Base-by-base conservation (phyloP, 2,797 vertebrate genomes). In the Acanthiza pusilla region DNA sequence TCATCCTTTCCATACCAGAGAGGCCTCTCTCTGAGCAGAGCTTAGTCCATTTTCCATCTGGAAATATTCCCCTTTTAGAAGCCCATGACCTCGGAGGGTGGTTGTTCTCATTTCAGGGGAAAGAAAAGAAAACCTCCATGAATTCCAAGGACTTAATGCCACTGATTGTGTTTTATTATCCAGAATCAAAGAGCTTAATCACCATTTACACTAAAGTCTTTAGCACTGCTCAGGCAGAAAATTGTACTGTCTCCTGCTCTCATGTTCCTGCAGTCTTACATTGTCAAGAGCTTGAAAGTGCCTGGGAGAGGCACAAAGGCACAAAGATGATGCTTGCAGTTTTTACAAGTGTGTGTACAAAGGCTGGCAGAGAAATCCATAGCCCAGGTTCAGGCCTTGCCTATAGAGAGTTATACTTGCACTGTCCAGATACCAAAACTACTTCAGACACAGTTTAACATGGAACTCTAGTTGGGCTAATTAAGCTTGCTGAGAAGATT, bases 1-100 rank as follows among this genome's bases (percentile, higher is more conserved):
- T 96, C 61, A 88, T 97, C 96, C 79, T 89, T 97, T 91, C 90
- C 94, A 92, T 94, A 89, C 61, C 82, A 89, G 50, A 79, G 63
- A 83, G 87, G 25, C 57, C 67, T 92, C 76, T 51, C 18, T 85
- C 42, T 55, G 47, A 79, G 68, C 40, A 77, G 30, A 72, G 29
- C 32, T 87, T 89, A 73, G 70, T 82, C 67, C 61, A 15, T 88
- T 94, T 93, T 94, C 67, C 78, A 75, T 88, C 48, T 93, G 61
- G 78, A 96, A 95, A 68, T 60, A 72, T 70, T 86, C 30, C 47
- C 19, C 8, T 81, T 95, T 89, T 53, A 91, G 92, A 85, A 88
- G 42, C 32, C 54, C 9, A 3, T 58, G 48, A 43, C n/a, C n/a
- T 71, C 30, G 30, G 30, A 89, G 30, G 14, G 20, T 34, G 29